These are phyloP conservation scores for Cyrtorhinus lividipennis DNA, from an alignment of 1,140 invertebrate genomes.

Conservation along the genomic window DNA sequence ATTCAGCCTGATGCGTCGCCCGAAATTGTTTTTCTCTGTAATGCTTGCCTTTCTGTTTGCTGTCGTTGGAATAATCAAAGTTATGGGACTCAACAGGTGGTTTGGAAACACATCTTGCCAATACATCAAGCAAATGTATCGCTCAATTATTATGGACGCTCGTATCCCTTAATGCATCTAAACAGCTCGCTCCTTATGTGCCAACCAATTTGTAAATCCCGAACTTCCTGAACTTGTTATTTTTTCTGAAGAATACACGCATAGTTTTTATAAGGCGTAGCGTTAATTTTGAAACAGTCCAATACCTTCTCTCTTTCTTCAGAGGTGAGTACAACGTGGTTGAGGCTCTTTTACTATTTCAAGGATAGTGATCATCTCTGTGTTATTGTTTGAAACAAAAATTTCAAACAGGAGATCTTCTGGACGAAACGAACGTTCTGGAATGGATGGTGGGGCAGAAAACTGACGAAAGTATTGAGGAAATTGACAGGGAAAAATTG, in stretches of 20 bases:
- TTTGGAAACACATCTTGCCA: no score
- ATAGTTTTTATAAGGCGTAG: not conserved
- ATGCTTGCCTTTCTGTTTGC: no score
- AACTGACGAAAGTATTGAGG: constrained; percentile 83
- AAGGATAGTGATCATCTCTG: not conserved
- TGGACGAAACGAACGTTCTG: constrained; percentile 69
- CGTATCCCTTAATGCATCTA: no score
- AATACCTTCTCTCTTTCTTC: not conserved
- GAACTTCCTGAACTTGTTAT: constrained; percentile 3
- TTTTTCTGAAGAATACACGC: constrained; percentile 4
- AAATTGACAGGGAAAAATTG: constrained; percentile 70
- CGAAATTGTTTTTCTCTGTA: no score
- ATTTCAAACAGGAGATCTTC: constrained; percentile 55
- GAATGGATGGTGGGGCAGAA: constrained; percentile 86
- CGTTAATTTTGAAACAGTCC: not conserved
- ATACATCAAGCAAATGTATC: no score
- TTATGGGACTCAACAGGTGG: no score
- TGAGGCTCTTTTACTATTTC: no score
- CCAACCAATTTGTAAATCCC: no score
- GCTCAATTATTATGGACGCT: no score
- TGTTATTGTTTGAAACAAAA: not conserved
- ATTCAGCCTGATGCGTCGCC: no score
- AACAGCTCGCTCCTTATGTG: no score
- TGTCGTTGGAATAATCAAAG: no score
- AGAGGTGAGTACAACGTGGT: not conserved